A percentile compares a stretch with the other conserved stretches of the same genome.
These are phyloP conservation scores for Stenolophus ochropezus DNA, from an alignment of 2,888 invertebrate species.

Conservation along the genomic window DNA sequence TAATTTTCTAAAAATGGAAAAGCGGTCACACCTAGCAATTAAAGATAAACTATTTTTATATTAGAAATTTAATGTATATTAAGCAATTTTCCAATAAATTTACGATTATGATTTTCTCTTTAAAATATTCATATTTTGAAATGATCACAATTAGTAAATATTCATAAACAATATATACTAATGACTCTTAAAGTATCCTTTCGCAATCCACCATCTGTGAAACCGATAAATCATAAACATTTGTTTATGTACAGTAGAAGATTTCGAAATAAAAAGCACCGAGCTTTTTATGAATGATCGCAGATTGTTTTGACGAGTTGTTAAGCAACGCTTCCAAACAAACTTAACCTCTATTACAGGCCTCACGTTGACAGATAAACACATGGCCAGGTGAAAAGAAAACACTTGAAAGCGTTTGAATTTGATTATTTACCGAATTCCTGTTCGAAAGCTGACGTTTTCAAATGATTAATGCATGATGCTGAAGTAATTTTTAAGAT, in stretches of 20 bases:
- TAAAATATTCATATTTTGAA: neutral
- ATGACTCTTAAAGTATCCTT: neutral
- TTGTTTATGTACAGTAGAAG: constrained; percentile 20
- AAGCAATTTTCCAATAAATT: neutral
- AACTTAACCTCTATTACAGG: constrained; percentile 1
- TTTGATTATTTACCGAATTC: neutral
- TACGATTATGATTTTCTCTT: no score
- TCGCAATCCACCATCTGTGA: constrained; percentile 22
- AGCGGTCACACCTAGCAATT: no score
- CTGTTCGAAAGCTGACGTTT: neutral
- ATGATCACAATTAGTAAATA: neutral
- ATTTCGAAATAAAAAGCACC: constrained; percentile 18
- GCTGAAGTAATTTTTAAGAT: neutral
- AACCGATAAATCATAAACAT: constrained; percentile 9
- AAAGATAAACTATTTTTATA: no score
- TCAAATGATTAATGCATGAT: neutral
- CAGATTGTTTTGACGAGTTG: constrained; percentile 6
- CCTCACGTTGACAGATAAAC: neutral
- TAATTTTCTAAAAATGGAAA: no score
- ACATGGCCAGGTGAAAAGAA: constrained; percentile 15
- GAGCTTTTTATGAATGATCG: constrained; percentile 2
- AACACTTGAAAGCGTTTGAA: neutral
- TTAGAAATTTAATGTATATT: no score
- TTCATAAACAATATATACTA: neutral
- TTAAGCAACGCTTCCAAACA: constrained; percentile 24